These are phyloP conservation scores for Heteronetta atricapilla DNA, from an alignment of 2,113 vertebrate genomes.

Conservation along the genomic window DNA sequence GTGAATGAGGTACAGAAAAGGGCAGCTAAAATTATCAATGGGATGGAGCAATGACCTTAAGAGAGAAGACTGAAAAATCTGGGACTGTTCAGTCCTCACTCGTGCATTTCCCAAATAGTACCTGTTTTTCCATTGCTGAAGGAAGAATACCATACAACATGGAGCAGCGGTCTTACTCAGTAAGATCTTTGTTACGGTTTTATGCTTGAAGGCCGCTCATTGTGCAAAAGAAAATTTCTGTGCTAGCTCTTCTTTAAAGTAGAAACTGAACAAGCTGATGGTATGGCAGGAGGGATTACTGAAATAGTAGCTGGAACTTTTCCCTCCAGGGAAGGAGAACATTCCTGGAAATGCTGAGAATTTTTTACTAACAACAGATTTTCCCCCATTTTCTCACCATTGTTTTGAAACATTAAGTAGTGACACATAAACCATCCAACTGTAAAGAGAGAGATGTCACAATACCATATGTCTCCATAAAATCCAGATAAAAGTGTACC, in stretches of 20 bases:
- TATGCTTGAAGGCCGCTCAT: background rate
- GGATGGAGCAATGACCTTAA: background rate
- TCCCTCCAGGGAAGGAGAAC: background rate
- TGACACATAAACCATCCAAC: background rate
- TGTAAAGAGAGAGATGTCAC: background rate
- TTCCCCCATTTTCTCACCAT: slow-evolving; percentile 4
- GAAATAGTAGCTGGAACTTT: slow-evolving; percentile 23
- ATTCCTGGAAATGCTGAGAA: background rate
- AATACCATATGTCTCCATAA: background rate
- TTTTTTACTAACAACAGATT: slow-evolving; percentile 13
- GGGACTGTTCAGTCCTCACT: background rate
- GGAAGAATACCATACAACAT: background rate
- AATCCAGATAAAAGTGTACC: background rate
- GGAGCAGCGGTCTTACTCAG: background rate
- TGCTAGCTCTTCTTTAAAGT: background rate
- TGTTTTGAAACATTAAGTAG: slow-evolving; percentile 11
- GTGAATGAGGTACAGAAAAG: background rate
- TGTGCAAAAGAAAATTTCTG: background rate
- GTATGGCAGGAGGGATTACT: background rate
- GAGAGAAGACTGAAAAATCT: background rate
- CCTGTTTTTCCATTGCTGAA: background rate
- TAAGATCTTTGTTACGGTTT: background rate
- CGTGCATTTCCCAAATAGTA: background rate
- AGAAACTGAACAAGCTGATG: background rate
- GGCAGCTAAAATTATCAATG: background rate